phyloP scores from a whole-genome alignment of 2,113 vertebrate genomes.

The Myrmophylax atrothorax region DNA sequence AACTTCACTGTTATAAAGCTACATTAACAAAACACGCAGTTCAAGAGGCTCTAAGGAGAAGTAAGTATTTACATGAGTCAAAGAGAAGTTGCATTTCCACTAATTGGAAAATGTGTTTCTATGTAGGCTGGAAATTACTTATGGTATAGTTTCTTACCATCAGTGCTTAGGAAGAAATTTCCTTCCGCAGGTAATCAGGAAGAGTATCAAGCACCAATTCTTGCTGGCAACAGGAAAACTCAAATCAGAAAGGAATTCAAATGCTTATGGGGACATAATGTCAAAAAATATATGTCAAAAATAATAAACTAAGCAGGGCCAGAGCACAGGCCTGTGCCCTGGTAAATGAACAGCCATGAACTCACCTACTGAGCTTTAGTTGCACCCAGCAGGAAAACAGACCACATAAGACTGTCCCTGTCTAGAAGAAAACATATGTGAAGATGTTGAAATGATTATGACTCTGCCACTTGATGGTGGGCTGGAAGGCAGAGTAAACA shows the following conservation, averaged over 20 bases:
- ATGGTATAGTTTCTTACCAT: background rate
- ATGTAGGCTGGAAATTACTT: background rate
- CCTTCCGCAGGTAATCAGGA: background rate
- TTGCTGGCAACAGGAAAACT: background rate
- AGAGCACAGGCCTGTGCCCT: background rate
- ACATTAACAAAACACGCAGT: background rate
- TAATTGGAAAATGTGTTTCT: background rate
- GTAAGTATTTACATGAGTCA: background rate
- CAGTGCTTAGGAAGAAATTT: background rate
- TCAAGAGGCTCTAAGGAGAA: background rate
- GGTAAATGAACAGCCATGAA: background rate
- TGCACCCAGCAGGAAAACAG: background rate
- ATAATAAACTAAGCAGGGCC: background rate
- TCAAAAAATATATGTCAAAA: background rate
- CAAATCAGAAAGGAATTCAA: background rate
- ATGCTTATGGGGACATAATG: background rate
- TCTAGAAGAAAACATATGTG: background rate
- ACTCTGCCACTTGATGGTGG: background rate
- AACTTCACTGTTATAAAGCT: background rate
- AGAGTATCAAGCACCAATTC: background rate
- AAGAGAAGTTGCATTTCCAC: background rate
- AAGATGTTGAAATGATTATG: accelerated
- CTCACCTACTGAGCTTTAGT: background rate
- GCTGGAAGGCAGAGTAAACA: background rate
- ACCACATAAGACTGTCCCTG: background rate